A percentile compares a stretch with the other conserved stretches of the same genome.
phyloP scores from a whole-genome alignment of 2,113 vertebrate genomes.

The Austrofundulus limnaeus region DNA sequence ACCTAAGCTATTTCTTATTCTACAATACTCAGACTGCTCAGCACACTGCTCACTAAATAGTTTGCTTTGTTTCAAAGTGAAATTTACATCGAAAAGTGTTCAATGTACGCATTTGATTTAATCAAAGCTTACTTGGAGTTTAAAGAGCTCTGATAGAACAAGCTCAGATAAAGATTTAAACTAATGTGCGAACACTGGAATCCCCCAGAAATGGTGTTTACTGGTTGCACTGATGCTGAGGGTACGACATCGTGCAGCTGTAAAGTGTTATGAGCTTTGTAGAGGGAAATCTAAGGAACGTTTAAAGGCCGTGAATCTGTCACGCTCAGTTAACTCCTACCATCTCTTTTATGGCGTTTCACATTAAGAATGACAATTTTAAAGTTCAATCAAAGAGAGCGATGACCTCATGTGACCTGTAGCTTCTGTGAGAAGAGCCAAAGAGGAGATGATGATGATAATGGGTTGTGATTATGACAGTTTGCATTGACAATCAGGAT shows the following conservation, averaged over 20 bases:
- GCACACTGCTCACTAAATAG: no score
- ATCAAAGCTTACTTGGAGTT: slow-evolving; percentile 3
- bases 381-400: not conserved
- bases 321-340: slow-evolving; percentile 25
- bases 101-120: not conserved
- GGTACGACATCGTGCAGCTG: not conserved
- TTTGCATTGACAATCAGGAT: not conserved
- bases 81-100: slow-evolving; percentile 9
- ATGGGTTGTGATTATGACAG: not conserved
- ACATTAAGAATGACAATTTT: not conserved
- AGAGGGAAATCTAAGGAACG: slow-evolving; percentile 8
- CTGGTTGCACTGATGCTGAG: slow-evolving; percentile 3
- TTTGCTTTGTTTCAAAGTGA: not conserved
- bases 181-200: slow-evolving; percentile 30
- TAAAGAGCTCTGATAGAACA: not conserved
- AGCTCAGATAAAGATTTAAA: slow-evolving; percentile 41
- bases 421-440: not conserved
- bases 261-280: slow-evolving; percentile 5
- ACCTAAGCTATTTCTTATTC: no score
- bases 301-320: slow-evolving; percentile 24
- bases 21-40: no score
- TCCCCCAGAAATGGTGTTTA: not conserved
- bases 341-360: slow-evolving; percentile 1
- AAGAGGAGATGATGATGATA: not conserved
- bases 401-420: not conserved